Evolutionary conservation across 2,888 invertebrate species (phyloP), one percentile per base, ranked within the genome.

Genomic region (Ennomos quercinarius): DNA sequence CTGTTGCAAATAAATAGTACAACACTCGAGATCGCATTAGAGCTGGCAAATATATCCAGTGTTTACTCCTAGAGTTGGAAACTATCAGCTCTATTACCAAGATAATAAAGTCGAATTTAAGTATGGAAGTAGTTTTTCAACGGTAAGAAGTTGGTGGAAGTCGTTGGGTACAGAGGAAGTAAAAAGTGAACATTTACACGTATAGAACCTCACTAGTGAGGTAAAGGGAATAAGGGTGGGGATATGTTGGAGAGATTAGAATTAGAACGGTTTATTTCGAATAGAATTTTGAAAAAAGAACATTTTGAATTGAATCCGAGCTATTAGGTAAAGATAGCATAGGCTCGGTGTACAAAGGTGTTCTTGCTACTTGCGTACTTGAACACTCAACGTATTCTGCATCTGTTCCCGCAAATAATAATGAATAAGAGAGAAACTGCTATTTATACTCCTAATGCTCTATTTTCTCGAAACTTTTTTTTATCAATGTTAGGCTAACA

Each of bases 11-110:
- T 78, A 76, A 72, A 69, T 72, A 66, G 63, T 61, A 59, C 63
- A 68, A 63, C 72, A 71, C 71, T 68, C 69, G 67, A 74, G 68
- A 77, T 77, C 72, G 72, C 73, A 77, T 79, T 79, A 79, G 71
- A 66, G 57, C 63, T 60, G 68, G 66, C 60, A 73, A 75, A 73
- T 47, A 71, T 67, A 70, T 65, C 41, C 37, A 39, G 51, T 17
- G 43, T 55, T 52, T 61, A 36, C 55, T 45, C 10, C 53, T 48
- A 12, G 35, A 42, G 41, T 50, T 9, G n/a, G 1, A 11, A 9
- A 34, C 8, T 38, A 39, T 38, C 12, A 10, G 12, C 48, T 36
- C 45, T 57, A 44, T 2, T 0, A 8, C 10, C 0, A n/a, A 6
- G 34, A 0, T 5, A 0, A 6, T 57, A 67, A 57, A 44, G 61